phyloP scores from a whole-genome alignment of 2,113 vertebrate genomes.

The Mormyrus lacerda region DNA sequence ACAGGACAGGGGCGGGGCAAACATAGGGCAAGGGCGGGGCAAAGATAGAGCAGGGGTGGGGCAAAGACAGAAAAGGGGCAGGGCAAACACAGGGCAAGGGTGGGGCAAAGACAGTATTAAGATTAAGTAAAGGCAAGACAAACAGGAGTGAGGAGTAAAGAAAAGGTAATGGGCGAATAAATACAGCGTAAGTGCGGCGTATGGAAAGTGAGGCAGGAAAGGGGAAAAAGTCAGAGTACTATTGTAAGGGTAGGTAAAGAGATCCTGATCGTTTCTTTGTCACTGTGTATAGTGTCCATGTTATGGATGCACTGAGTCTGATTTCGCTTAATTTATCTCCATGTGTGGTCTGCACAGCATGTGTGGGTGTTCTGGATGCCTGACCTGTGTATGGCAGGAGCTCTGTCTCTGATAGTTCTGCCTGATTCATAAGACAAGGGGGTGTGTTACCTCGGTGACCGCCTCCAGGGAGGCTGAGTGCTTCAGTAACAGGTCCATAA shows the following conservation, averaged over 20 bases:
- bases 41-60: no score
- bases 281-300: not conserved
- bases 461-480: slow-evolving; percentile 88
- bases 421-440: not conserved
- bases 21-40: no score
- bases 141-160: not conserved
- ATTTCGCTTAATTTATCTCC: not conserved
- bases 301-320: not conserved
- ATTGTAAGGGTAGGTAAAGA: not conserved
- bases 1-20: no score
- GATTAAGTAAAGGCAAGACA: not conserved
- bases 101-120: not conserved
- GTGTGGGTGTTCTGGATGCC: not conserved
- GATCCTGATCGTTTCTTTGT: not conserved
- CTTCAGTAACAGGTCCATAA: slow-evolving; percentile 94
- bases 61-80: no score
- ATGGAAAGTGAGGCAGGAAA: not conserved
- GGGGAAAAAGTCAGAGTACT: not conserved
- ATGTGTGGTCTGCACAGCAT: not conserved
- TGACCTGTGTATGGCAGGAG: not conserved
- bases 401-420: not conserved
- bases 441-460: slow-evolving; percentile 78
- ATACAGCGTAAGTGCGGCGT: not conserved
- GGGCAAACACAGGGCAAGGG: no score
- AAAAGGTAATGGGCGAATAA: not conserved